These are phyloP conservation scores for Thalassoma bifasciatum DNA, from an alignment of 2,113 vertebrate species.

Conservation along the genomic window DNA sequence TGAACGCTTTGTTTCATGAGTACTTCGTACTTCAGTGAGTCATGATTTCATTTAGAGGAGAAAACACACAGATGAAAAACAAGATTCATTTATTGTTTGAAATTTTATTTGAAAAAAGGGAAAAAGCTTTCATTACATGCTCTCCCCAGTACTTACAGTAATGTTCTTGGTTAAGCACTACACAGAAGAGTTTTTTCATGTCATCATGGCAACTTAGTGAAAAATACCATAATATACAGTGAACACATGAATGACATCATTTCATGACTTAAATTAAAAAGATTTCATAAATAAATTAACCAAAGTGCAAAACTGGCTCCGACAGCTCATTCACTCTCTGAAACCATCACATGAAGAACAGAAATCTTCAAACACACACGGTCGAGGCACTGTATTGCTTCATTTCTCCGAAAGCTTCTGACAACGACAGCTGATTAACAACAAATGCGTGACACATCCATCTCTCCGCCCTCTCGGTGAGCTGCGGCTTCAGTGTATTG, in stretches of 20 bases:
- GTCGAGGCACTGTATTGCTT: constrained; percentile 62
- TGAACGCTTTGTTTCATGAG: background rate
- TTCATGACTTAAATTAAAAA: background rate
- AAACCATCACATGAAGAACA: constrained; percentile 1
- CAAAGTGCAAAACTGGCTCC: constrained; percentile 24
- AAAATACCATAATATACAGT: constrained; percentile 33
- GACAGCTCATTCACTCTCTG: background rate
- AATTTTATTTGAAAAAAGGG: constrained; percentile 55
- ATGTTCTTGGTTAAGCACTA: constrained; percentile 38
- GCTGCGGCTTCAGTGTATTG: constrained; percentile 41
- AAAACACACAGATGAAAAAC: background rate
- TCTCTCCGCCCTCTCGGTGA: constrained; percentile 8
- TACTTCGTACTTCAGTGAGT: background rate
- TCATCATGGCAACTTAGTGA: constrained; percentile 28
- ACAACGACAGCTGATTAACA: constrained; percentile 24
- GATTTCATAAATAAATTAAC: constrained; percentile 54
- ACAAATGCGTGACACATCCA: constrained; percentile 4
- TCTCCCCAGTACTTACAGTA: constrained; percentile 26
- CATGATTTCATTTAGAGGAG: constrained; percentile 3
- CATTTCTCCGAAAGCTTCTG: constrained; percentile 41
- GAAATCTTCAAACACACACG: constrained; percentile 24
- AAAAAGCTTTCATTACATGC: constrained; percentile 41
- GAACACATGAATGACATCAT: constrained; percentile 16
- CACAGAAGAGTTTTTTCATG: constrained; percentile 27
- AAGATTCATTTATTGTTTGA: background rate